Evolutionary conservation across 2,888 invertebrate species (phyloP).

Genomic region (Crossocerus cetratus): DNA sequence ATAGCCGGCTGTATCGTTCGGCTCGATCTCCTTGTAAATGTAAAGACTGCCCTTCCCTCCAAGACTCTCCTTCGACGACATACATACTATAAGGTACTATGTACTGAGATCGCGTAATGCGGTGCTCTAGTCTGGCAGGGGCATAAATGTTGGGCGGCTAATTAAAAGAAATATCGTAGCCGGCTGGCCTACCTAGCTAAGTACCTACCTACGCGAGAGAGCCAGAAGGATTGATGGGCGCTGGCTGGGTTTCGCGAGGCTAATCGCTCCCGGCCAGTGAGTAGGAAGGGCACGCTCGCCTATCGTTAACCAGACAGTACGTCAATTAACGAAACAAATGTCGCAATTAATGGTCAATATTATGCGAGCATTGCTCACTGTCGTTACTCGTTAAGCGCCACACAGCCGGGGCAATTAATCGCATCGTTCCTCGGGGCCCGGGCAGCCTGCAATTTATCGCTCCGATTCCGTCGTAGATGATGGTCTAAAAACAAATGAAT

Average conservation of each 20-base stretch:
- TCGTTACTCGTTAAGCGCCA: conserved; percentile 45
- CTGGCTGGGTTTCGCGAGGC: conserved; percentile 44
- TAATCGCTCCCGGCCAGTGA: conserved; percentile 32
- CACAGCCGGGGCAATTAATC: conserved; percentile 41
- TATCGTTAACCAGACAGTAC: conserved; percentile 25
- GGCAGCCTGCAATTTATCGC: conserved; percentile 31
- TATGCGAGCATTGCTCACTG: conserved; percentile 41
- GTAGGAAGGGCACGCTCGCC: conserved; percentile 11
- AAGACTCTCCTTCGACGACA: conserved; percentile 29
- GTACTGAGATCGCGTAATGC: conserved; percentile 28
- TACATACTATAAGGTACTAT: conserved; percentile 15
- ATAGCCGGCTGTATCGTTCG: conserved; percentile 26
- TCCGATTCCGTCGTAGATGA: conserved; percentile 38
- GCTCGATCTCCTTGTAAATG: conserved; percentile 41
- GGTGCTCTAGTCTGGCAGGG: conserved; percentile 16
- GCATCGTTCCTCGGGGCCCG: conserved; percentile 16
- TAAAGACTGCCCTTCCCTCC: conserved; percentile 31
- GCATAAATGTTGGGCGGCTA: conserved; percentile 36
- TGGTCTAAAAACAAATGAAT: conserved; percentile 48
- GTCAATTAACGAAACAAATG: conserved; percentile 58
- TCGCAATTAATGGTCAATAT: conserved; percentile 56
- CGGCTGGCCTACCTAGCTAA: background rate
- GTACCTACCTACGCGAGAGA: no score
- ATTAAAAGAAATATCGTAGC: conserved; percentile 48
- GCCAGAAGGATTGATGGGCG: conserved; percentile 40